Percentiles rank a stretch among this genome's conserved stretches.
Conservation (phyloP, 2,113 vertebrate genomes). For the Ctenodactylus gundi region DNA sequence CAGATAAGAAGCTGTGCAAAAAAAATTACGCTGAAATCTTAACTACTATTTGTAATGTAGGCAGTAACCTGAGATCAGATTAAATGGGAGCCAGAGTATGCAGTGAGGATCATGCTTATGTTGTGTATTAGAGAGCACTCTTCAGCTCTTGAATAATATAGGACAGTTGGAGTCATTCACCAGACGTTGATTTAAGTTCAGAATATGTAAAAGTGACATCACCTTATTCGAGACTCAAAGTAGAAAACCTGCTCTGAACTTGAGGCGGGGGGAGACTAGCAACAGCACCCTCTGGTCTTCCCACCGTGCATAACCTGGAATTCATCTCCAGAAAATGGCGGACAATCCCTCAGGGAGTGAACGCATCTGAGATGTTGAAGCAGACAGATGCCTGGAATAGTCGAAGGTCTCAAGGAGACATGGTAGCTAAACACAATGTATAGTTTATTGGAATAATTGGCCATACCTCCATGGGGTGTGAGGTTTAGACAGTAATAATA, state of each 20-base stretch:
- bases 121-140: background rate
- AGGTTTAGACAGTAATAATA: background rate
- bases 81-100: conserved; percentile 49
- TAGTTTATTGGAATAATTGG: background rate
- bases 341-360: background rate
- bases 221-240: background rate
- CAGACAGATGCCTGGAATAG: too few species aligned
- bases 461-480: background rate
- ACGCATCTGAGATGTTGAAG: background rate
- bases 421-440: background rate
- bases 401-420: too few species aligned
- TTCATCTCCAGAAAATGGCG: background rate
- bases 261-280: background rate
- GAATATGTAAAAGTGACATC: background rate
- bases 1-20: conserved; percentile 71
- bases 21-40: conserved; percentile 70
- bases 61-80: conserved; percentile 53
- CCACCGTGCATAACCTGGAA: background rate
- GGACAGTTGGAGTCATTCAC: conserved; percentile 8
- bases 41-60: conserved; percentile 66
- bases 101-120: background rate
- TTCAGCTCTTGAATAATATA: conserved; percentile 59
- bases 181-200: background rate
- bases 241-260: background rate
- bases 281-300: background rate